Evolutionary conservation across 1,140 invertebrate species (phyloP).

Genomic region (Drosophila repletoides): DNA sequence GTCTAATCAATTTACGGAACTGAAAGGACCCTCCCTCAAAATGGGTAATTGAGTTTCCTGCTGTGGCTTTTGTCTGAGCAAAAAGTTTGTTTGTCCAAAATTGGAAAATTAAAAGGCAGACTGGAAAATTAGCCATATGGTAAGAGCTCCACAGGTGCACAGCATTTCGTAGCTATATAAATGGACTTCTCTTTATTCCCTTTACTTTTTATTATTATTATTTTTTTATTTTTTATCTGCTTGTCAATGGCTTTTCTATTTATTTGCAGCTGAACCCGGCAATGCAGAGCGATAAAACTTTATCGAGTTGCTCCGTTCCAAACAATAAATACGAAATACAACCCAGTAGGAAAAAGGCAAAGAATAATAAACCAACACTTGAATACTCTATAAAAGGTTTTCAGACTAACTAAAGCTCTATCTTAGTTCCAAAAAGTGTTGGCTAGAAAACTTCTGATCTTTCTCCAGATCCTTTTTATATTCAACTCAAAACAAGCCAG

Average conservation of each 20-base stretch:
- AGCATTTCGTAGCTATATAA: constrained; percentile 9
- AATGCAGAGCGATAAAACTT: constrained; percentile 67
- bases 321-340: constrained; percentile 75
- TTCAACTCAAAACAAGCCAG: too few relatives aligned
- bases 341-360: too few relatives aligned
- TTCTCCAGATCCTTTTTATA: too few relatives aligned
- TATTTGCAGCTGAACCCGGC: constrained; percentile 62
- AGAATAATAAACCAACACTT: too few relatives aligned
- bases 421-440: too few relatives aligned
- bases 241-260: constrained; percentile 64
- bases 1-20: constrained; percentile 63
- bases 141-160: constrained; percentile 37
- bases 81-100: constrained; percentile 52
- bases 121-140: constrained; percentile 70
- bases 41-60: constrained; percentile 63
- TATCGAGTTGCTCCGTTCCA: constrained; percentile 68
- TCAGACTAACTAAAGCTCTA: too few relatives aligned
- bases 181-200: neutral
- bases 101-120: constrained; percentile 57
- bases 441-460: too few relatives aligned
- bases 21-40: constrained; percentile 33
- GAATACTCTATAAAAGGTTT: too few relatives aligned
- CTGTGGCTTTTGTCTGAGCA: constrained; percentile 12
- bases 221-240: constrained; percentile 31
- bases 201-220: constrained; percentile 6